phyloP scores from a whole-genome alignment of 2,797 vertebrate genomes.

The Helicolenus hilgendorfi region DNA sequence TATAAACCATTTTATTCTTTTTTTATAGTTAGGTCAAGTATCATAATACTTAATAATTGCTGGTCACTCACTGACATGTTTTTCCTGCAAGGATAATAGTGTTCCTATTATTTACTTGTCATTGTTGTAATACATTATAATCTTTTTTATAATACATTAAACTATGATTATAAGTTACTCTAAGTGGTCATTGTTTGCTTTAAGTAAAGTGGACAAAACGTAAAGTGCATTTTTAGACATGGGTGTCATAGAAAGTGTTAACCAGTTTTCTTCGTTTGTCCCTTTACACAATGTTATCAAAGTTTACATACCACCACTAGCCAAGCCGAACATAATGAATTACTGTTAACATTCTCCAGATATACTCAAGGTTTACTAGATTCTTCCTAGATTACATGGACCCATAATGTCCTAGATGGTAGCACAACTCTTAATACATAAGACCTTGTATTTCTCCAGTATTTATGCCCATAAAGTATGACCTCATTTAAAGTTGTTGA shows the following conservation, averaged over 20 bases:
- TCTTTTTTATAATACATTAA: background rate
- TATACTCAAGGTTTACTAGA: background rate
- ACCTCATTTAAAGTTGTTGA: background rate
- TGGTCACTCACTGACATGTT: background rate
- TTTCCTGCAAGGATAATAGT: background rate
- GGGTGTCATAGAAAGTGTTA: background rate
- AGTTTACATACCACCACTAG: background rate
- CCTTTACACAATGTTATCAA: background rate
- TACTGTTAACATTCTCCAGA: background rate
- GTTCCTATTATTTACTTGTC: no score
- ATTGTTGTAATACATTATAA: no score
- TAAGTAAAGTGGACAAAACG: background rate
- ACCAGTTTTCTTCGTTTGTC: background rate
- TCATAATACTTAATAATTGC: background rate
- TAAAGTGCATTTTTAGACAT: background rate
- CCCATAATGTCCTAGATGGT: background rate
- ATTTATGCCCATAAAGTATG: background rate
- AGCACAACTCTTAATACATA: background rate
- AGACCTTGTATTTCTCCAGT: background rate
- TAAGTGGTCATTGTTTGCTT: background rate
- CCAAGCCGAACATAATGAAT: background rate
- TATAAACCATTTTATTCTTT: background rate
- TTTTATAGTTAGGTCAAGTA: background rate
- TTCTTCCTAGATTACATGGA: background rate
- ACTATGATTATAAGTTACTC: no score